Evolutionary conservation across 2,888 invertebrate genomes (phyloP), one percentile per base, ranked within the genome.

Genomic region (Ochropacha duplaris): DNA sequence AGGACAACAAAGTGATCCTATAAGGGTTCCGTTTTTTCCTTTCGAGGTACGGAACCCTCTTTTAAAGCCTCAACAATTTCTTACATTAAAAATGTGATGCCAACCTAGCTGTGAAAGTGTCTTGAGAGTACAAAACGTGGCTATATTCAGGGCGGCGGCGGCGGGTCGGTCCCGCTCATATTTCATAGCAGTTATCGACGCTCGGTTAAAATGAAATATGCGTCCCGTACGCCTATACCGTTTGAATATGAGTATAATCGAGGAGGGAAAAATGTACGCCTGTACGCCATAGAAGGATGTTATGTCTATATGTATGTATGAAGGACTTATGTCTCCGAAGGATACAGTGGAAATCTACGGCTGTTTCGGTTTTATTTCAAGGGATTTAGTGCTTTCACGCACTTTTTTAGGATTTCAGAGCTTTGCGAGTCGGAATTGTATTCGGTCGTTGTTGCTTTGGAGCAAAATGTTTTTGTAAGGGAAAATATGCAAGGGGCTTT

Each of bases 131-230:
- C 58, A 63, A 59, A 56, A 26, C 39, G 14, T 50, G 24, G 39
- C n/a, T 39, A n/a, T 22, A 54, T 56, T 56, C 28, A 55, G 16
- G 39, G 28, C 28, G 54, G 60, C 28, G 26, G 26, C 26, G 28
- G 36, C 61, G 57, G 60, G 57, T 54, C 60, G 58, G 62, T 59
- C 66, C 56, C 58, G 60, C 67, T 73, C 76, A 80, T 88, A 86
- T 82, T 81, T 87, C 86, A 86, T 71, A 60, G 55, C 61, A 74
- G 78, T 80, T 85, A 87, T 87, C 87, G 86, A 84, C 84, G 83
- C 72, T 69, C 79, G 77, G 81, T 78, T 74, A 76, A 83, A 80
- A 85, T 86, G 86, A 87, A 85, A 87, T 86, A 86, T 86, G 80
- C 78, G 77, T 72, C 76, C 65, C 67, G 64, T 74, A 31, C 74